A percentile compares a stretch with the other conserved stretches of the same genome.
These are phyloP conservation scores for Troides oblongomaculatus DNA, from an alignment of 2,888 invertebrate species.

Conservation along the genomic window DNA sequence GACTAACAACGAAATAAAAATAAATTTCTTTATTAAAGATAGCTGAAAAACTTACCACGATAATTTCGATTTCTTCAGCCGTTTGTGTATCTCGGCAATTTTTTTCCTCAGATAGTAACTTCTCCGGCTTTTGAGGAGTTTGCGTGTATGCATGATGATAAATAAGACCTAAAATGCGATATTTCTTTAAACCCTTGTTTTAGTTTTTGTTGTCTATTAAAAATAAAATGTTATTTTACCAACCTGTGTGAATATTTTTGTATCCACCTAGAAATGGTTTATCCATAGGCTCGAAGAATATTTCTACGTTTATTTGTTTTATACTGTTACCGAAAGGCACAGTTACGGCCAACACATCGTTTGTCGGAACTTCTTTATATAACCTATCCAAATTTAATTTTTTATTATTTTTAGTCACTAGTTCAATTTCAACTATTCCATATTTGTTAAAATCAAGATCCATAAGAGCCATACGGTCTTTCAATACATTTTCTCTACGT, in stretches of 20 bases:
- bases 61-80: constrained; percentile 72
- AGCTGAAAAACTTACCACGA: constrained; percentile 57
- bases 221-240: constrained; percentile 1
- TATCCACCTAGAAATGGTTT: constrained; percentile 93
- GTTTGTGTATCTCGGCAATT: constrained; percentile 85
- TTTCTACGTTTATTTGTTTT: constrained; percentile 72
- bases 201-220: background rate
- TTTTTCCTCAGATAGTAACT: constrained; percentile 72
- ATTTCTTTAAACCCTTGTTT: background rate
- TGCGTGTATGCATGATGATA: constrained; percentile 92
- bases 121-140: constrained; percentile 83
- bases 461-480: constrained; percentile 65
- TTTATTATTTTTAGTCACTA: constrained; percentile 64
- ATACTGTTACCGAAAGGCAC: constrained; percentile 62
- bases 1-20: background rate
- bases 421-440: constrained; percentile 70
- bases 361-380: constrained; percentile 65
- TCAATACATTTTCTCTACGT: constrained; percentile 64
- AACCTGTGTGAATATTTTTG: constrained; percentile 84
- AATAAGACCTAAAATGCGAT: constrained; percentile 69
- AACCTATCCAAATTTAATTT: constrained; percentile 65
- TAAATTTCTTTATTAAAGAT: background rate
- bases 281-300: constrained; percentile 72
- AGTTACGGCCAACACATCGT: constrained; percentile 69
- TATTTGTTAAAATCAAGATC: constrained; percentile 74